These are phyloP conservation scores for Petrophora chlorosata DNA, from an alignment of 2,888 invertebrate genomes.

Conservation along the genomic window DNA sequence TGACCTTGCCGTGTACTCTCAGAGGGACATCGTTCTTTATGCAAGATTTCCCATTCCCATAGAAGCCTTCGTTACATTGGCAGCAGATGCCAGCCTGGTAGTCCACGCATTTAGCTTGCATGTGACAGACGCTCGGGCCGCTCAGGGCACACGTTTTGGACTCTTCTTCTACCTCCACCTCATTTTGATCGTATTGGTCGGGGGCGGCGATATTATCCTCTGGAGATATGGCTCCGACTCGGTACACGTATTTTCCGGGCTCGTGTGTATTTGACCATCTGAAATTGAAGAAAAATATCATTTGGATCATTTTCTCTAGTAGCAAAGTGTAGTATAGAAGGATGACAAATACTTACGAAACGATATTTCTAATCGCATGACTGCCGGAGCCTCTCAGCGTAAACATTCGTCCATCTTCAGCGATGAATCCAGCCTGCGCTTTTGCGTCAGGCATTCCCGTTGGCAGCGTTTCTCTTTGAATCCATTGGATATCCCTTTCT, in stretches of 20 bases:
- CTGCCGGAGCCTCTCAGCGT: conserved; percentile 94
- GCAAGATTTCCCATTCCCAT: conserved; percentile 97
- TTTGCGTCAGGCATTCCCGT: conserved; percentile 93
- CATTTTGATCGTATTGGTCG: conserved; percentile 80
- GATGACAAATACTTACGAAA: conserved; percentile 85
- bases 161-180: conserved; percentile 73
- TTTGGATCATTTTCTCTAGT: background rate
- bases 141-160: conserved; percentile 85
- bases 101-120: conserved; percentile 92
- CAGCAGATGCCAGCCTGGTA: conserved; percentile 95
- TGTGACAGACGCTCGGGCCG: conserved; percentile 90
- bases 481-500: conserved; percentile 95
- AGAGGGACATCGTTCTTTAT: conserved; percentile 92
- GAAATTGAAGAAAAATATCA: conserved; percentile 22
- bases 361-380: conserved; percentile 91
- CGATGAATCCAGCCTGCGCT: conserved; percentile 96
- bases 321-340: no score
- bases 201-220: conserved; percentile 87
- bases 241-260: conserved; percentile 94
- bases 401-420: conserved; percentile 90
- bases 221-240: conserved; percentile 88
- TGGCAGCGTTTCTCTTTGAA: conserved; percentile 90
- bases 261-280: conserved; percentile 94
- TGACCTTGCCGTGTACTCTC: conserved; percentile 94
- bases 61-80: conserved; percentile 91